These are phyloP conservation scores for Euwallacea fornicatus DNA, from an alignment of 1,140 invertebrate genomes.

Conservation along the genomic window DNA sequence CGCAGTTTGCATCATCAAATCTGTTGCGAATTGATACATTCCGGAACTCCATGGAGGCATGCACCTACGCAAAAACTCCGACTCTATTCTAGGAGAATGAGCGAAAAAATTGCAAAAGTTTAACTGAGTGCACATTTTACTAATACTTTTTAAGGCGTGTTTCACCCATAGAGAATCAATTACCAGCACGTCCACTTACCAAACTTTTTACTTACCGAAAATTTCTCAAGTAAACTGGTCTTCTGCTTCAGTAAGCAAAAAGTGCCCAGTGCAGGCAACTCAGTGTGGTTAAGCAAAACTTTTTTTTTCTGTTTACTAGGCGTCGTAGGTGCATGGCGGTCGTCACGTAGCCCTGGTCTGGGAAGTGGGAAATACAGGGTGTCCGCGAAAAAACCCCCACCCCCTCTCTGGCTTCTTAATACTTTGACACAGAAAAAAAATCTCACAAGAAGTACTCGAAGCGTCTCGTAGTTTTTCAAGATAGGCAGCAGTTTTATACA, in stretches of 20 bases:
- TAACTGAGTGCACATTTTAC: background rate
- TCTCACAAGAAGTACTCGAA: too few relatives aligned
- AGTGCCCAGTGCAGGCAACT: background rate
- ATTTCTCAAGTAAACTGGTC: background rate
- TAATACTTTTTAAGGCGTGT: background rate
- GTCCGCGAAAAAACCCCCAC: too few relatives aligned
- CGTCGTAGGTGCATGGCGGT: too few relatives aligned
- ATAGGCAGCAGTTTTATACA: too few relatives aligned
- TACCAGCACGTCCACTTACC: background rate
- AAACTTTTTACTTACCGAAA: background rate
- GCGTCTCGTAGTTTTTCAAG: too few relatives aligned
- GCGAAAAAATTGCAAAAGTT: background rate
- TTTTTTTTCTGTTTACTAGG: background rate
- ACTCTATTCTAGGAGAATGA: background rate
- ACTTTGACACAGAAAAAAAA: too few relatives aligned
- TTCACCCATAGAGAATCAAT: background rate
- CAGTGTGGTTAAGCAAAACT: background rate
- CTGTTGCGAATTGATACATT: too few relatives aligned
- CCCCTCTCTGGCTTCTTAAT: too few relatives aligned
- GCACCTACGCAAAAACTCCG: background rate
- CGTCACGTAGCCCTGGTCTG: too few relatives aligned
- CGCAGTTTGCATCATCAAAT: too few relatives aligned
- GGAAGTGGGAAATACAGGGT: too few relatives aligned
- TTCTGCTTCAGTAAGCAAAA: conserved; percentile 2
- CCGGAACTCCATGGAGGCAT: too few relatives aligned